Conservation (phyloP, 1,140 invertebrate species). For the Drosophila sp. region DNA sequence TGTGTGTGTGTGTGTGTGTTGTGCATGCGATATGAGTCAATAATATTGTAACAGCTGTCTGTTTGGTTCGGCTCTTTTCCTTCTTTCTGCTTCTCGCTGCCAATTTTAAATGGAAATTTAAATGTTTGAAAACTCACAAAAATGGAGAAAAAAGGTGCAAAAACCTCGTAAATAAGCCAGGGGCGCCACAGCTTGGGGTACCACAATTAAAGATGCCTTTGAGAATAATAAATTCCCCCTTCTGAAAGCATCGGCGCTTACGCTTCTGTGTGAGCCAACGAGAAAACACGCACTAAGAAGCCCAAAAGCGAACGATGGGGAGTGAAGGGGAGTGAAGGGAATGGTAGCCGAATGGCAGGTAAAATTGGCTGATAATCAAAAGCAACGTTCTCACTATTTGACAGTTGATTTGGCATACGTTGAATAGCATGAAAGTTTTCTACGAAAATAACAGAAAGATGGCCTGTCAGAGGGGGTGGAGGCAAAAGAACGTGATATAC, state of each 20-base stretch:
- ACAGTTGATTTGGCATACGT: slow-evolving; percentile 59
- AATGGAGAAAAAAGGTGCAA: slow-evolving; percentile 35
- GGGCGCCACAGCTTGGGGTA: neutral
- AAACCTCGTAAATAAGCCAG: slow-evolving; percentile 10
- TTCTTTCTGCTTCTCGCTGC: slow-evolving; percentile 29
- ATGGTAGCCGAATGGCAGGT: slow-evolving; percentile 29
- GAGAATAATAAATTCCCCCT: slow-evolving; percentile 22
- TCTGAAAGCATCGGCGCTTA: neutral
- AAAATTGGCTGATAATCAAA: slow-evolving; percentile 64
- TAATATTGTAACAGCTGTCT: slow-evolving; percentile 80
- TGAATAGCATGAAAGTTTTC: slow-evolving; percentile 20
- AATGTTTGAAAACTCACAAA: slow-evolving; percentile 46
- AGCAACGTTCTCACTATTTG: slow-evolving; percentile 58
- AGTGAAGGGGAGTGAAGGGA: too few species aligned
- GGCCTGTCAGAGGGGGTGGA: too few species aligned
- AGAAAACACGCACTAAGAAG: slow-evolving; percentile 5
- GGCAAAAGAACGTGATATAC: too few species aligned
- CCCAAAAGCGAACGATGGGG: neutral
- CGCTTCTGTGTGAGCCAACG: slow-evolving; percentile 1
- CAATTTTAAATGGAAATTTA: slow-evolving; percentile 76
- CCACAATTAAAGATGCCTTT: slow-evolving; percentile 17
- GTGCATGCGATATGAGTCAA: slow-evolving; percentile 78
- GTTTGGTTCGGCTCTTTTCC: slow-evolving; percentile 39
- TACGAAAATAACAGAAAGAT: neutral
- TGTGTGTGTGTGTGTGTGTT: slow-evolving; percentile 50